A percentile compares a stretch with the other conserved stretches of the same genome.
phyloP scores from a whole-genome alignment of 2,888 invertebrate species.

The Euproctis similis region DNA sequence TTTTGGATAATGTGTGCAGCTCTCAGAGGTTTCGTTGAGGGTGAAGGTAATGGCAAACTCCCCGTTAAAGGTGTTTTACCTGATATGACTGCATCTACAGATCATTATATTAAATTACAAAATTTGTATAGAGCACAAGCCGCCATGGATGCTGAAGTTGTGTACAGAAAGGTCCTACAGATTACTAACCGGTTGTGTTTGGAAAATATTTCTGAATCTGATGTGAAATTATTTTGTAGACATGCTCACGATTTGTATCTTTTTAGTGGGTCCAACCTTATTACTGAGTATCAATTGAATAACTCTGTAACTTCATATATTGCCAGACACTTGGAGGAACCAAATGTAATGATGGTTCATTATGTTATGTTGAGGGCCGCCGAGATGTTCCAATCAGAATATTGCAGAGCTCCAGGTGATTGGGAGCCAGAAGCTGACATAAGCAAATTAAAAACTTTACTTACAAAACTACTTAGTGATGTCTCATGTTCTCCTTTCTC shows the following conservation, averaged over 20 bases:
- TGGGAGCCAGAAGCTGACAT: slow-evolving; percentile 94
- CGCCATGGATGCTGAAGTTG: slow-evolving; percentile 84
- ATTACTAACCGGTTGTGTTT: slow-evolving; percentile 86
- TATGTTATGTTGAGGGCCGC: slow-evolving; percentile 93
- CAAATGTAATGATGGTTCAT: slow-evolving; percentile 90
- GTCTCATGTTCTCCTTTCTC: slow-evolving; percentile 87
- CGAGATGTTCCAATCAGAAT: slow-evolving; percentile 91
- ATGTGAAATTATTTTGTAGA: slow-evolving; percentile 91
- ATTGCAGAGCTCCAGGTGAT: slow-evolving; percentile 92
- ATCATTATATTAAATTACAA: slow-evolving; percentile 91
- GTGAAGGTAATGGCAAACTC: slow-evolving; percentile 86
- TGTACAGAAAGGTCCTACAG: slow-evolving; percentile 87
- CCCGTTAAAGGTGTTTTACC: slow-evolving; percentile 93
- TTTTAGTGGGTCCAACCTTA: slow-evolving; percentile 85
- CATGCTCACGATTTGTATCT: slow-evolving; percentile 89
- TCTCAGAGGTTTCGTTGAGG: slow-evolving; percentile 88
- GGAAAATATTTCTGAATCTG: slow-evolving; percentile 85
- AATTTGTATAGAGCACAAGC: slow-evolving; percentile 92
- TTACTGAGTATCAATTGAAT: slow-evolving; percentile 85
- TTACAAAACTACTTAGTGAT: slow-evolving; percentile 85
- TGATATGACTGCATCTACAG: slow-evolving; percentile 97
- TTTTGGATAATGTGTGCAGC: slow-evolving; percentile 97
- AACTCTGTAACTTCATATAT: slow-evolving; percentile 74
- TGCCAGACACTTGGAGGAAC: slow-evolving; percentile 85
- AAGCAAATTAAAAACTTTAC: slow-evolving; percentile 85